Base-by-base conservation (phyloP, 2,888 invertebrate genomes). In the Xestobium rufovillosum region DNA sequence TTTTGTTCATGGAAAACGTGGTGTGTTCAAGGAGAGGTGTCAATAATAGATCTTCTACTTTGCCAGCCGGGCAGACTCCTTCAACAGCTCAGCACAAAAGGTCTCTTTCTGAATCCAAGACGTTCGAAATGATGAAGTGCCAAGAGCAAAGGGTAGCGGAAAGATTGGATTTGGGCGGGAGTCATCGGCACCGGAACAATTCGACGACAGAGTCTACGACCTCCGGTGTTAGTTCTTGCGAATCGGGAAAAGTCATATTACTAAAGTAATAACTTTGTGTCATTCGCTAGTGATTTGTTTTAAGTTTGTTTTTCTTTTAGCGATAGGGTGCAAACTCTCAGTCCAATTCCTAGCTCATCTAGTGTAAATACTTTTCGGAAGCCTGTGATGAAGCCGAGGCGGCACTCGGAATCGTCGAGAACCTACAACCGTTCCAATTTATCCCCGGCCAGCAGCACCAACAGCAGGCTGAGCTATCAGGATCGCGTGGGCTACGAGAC, bases 311-410 rank as follows among this genome's bases (percentile, higher is more conserved):
- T 42, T 41, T 38, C 43, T 66, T 65, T 28, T 57, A 81, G 83
- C 46, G 84, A 85, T 48, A 73, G 81, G 60, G 75, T 81, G 47
- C 76, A 81, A 54, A 83, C 84, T 31, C 71, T 92, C 14, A 91
- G 89, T 65, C 90, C 91, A 1, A 88, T 91, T 57, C 86, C 89
- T 12, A 90, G 89, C 63, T 81, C 86, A 45, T 83, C 83, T 39
- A 82, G 83, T 67, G 60, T 82, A 48, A 60, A 57, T 41, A 61
- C 63, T 12, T 47, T 65, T 30, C 61, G 57, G 44, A 50, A 52
- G 11, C 37, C 50, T 4, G 53, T 51, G 12, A 45, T 48, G 16
- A 55, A 56, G 45, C 44, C 61, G 36, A 67, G 65, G 49, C 68
- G 68, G 44, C 60, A 70, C 58, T 62, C 71, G 9, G 70, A 73